A percentile compares a stretch with the other conserved stretches of the same genome.
Evolutionary conservation across 2,797 vertebrate species (phyloP).

Genomic region (Gadopsis marmoratus): DNA sequence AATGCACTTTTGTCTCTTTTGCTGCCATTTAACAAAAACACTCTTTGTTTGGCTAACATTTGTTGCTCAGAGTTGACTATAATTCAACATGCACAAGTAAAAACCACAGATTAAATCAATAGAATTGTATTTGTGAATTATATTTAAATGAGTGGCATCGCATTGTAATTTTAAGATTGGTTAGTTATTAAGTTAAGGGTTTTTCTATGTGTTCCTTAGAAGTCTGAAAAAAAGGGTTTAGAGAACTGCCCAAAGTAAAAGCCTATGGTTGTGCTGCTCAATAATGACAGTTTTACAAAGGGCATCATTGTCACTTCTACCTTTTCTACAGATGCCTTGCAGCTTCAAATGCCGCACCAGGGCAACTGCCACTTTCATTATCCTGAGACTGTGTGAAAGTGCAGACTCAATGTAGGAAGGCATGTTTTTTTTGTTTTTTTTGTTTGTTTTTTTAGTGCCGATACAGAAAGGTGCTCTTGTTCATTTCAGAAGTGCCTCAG

Average conservation of each 20-base stretch:
- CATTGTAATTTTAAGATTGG: neutral
- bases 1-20: neutral
- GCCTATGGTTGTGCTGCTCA: neutral
- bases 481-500: constrained; percentile 71
- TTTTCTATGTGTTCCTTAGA: neutral
- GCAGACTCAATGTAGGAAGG: constrained; percentile 57
- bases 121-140: neutral
- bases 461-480: constrained; percentile 73
- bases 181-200: neutral
- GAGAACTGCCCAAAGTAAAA: neutral
- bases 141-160: neutral
- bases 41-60: neutral
- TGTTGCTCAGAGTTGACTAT: neutral
- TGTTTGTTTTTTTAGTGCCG: constrained; percentile 21
- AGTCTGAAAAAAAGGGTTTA: neutral
- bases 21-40: neutral
- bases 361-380: constrained; percentile 75
- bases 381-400: constrained; percentile 55
- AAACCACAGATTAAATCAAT: neutral
- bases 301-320: constrained; percentile 48
- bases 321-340: constrained; percentile 57
- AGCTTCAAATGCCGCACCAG: constrained; percentile 62
- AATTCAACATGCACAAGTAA: neutral
- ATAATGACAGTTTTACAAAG: constrained; percentile 51
- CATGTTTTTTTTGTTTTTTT: constrained; percentile 37